Percentiles rank a stretch among this genome's conserved stretches.
Evolutionary conservation across 2,113 vertebrate genomes (phyloP).

Genomic region (Theropithecus gelada): DNA sequence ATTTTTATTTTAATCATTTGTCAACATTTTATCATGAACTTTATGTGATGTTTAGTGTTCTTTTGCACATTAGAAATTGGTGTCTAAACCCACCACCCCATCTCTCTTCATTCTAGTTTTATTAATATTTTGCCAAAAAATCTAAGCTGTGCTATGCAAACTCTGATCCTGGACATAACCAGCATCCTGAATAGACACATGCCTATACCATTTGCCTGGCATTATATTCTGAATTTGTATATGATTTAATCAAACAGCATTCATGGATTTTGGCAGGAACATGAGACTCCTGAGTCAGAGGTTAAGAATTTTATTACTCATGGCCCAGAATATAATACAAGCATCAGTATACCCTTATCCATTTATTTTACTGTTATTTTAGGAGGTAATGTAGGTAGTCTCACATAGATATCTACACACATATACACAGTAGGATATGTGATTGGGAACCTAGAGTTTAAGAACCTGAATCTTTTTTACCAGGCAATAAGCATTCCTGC

Average conservation of each 20-base stretch:
- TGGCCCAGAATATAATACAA: too few relatives aligned
- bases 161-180: not conserved
- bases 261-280: not conserved
- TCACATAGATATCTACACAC: not conserved
- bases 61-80: not conserved
- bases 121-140: not conserved
- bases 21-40: not conserved
- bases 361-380: not conserved
- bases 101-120: not conserved
- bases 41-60: not conserved
- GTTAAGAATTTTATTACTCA: not conserved
- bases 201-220: not conserved
- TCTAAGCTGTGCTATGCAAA: not conserved
- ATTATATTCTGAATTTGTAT: slow-evolving; percentile 10
- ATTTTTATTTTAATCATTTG: not conserved
- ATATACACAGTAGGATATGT: not conserved
- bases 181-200: not conserved
- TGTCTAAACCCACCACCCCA: not conserved
- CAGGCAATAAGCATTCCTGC: not conserved
- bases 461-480: not conserved
- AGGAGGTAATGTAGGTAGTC: not conserved
- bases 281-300: not conserved
- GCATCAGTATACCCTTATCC: not conserved
- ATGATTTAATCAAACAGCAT: not conserved
- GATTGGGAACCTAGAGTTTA: not conserved